Evolutionary conservation across 2,888 invertebrate genomes (phyloP), one percentile per base, ranked within the genome.

Genomic region (Heliconius ethilla): DNA sequence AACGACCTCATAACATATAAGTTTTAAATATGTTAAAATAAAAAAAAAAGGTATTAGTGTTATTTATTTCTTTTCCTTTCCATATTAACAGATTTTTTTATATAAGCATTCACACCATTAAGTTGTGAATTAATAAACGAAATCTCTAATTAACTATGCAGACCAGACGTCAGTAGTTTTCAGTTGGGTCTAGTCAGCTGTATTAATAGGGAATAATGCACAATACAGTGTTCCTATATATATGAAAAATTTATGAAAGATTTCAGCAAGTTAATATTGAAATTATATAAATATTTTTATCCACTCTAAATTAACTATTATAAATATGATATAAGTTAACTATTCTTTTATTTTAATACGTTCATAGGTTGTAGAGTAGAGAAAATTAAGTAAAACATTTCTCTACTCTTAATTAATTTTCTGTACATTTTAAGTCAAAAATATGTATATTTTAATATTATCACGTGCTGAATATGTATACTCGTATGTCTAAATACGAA

Each of bases 61-160:
- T 33, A 33, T 33, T 33, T 33, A 33, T 7, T 9, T 33, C 33
- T 33, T 0, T 33, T 33, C 33, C 9, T 33, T 2, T 11, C 11
- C 11, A 11, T 2, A 40, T 40, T 40, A 40, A 40, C 2, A 40
- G 40, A 40, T 51, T 51, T 0, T 51, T 51, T 51, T 15, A 15
- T 51, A 51, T 51, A 45, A 45, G 13, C 13, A 45, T 45, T 13
- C 13, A 29, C 6, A 18, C 18, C 2, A 3, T 29, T 13, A 65
- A 11, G 37, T 3, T 37, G n/a, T 33, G 11, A 67, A 67, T 67
- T n/a, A 67, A 67, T 22, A 67, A 67, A 67, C 10, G 5, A 37
- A 33, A 27, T n/a, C n/a, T 37, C 22, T n/a, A 37, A 67, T 67
- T 37, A 67, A 67, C n/a, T 67, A 67, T 67, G 22, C 37, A 37